These are phyloP conservation scores for Drepana arcuata DNA, from an alignment of 1,140 invertebrate species.

Conservation along the genomic window DNA sequence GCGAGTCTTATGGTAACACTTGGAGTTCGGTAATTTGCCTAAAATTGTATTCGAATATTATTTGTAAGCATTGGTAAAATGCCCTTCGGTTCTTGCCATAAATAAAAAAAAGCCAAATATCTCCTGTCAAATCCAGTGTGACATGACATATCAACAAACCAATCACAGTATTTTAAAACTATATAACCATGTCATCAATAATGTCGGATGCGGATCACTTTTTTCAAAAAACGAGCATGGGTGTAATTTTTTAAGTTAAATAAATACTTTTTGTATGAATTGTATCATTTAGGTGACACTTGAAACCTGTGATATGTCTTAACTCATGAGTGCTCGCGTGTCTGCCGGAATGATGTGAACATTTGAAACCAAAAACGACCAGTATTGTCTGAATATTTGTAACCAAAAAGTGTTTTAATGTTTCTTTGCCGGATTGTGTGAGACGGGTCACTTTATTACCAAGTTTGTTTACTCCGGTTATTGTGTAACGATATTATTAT, in stretches of 20 bases:
- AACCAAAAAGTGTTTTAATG: slow-evolving; percentile 47
- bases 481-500: slow-evolving; percentile 64
- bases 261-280: slow-evolving; percentile 25
- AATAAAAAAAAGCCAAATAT: slow-evolving; percentile 1
- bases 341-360: slow-evolving; percentile 34
- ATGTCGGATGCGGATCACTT: too few species aligned
- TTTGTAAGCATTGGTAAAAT: slow-evolving; percentile 50
- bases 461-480: slow-evolving; percentile 31
- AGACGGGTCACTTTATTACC: slow-evolving; percentile 34
- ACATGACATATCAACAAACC: slow-evolving; percentile 64
- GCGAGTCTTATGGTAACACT: slow-evolving; percentile 61
- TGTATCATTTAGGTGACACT: slow-evolving; percentile 59
- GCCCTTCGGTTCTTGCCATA: slow-evolving; percentile 56
- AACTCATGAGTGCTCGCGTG: slow-evolving; percentile 58
- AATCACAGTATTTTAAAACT: slow-evolving; percentile 29
- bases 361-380: slow-evolving; percentile 59
- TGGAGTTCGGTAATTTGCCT: slow-evolving; percentile 46
- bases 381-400: slow-evolving; percentile 54
- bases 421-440: slow-evolving; percentile 6
- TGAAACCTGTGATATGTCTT: slow-evolving; percentile 67
- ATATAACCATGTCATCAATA: neutral
- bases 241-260: slow-evolving; percentile 11
- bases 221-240: too few species aligned
- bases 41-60: slow-evolving; percentile 55
- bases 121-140: slow-evolving; percentile 26